These are phyloP conservation scores for Sebastes goodei DNA, from an alignment of 2,797 vertebrate genomes.

Conservation along the genomic window DNA sequence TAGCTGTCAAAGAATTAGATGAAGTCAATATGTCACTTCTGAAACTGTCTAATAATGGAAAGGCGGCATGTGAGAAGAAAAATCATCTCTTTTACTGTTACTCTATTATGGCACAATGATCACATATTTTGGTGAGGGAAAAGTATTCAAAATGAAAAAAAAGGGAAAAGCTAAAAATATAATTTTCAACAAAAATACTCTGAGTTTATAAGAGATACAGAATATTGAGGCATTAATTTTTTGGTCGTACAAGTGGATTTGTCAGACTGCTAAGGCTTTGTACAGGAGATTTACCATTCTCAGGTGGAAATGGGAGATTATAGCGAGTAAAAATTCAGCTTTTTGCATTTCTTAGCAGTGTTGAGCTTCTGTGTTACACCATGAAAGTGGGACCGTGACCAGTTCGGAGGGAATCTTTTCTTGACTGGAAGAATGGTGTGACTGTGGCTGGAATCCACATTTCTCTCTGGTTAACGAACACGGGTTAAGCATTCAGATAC, in stretches of 20 bases:
- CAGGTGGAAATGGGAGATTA: slow-evolving; percentile 69
- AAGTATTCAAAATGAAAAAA: neutral
- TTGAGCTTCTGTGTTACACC: slow-evolving; percentile 37
- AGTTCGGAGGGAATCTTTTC: slow-evolving; percentile 10
- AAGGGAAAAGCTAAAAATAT: slow-evolving; percentile 2
- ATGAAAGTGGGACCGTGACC: slow-evolving; percentile 22
- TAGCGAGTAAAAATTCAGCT: slow-evolving; percentile 39
- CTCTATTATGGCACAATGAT: slow-evolving; percentile 1
- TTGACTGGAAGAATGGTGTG: slow-evolving; percentile 4
- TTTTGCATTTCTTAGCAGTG: slow-evolving; percentile 42
- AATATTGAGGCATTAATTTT: slow-evolving; percentile 45
- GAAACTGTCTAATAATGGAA: slow-evolving; percentile 28
- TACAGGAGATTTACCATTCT: slow-evolving; percentile 54
- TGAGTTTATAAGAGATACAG: slow-evolving; percentile 41
- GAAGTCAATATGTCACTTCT: slow-evolving; percentile 30
- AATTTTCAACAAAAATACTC: slow-evolving; percentile 5
- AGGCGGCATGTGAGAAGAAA: neutral
- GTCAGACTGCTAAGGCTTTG: slow-evolving; percentile 50
- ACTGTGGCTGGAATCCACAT: slow-evolving; percentile 19
- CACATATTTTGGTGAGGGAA: neutral
- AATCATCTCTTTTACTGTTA: slow-evolving; percentile 7
- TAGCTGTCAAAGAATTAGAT: slow-evolving; percentile 26
- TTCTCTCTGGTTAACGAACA: slow-evolving; percentile 50
- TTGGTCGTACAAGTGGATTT: slow-evolving; percentile 56
- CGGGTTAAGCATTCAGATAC: slow-evolving; percentile 43